Evolutionary conservation across 2,888 invertebrate genomes (phyloP), one percentile per base, ranked within the genome.

Genomic region (Muscina levida): DNA sequence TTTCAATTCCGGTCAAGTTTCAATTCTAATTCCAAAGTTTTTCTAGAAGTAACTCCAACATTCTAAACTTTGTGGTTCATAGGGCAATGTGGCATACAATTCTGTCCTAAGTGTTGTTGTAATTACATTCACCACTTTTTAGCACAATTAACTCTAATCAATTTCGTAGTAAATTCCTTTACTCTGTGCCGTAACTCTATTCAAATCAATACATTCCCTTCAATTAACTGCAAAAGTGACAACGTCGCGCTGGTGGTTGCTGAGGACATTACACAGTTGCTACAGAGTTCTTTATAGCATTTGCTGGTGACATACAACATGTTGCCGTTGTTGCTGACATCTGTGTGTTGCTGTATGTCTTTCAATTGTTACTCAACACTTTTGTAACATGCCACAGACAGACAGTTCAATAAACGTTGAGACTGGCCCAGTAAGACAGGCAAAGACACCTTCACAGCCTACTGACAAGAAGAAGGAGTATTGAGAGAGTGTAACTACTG

Each of bases 341-440:
- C n/a, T n/a, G n/a, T n/a, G 31, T 31, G 48, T 17, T 75, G 71
- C 56, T 51, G 19, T 79, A 68, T 73, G 59, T 77, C 79, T 81
- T 80, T 68, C 65, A 70, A 73, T 67, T 75, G 77, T 84, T 79
- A 73, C 62, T 75, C 83, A 84, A 83, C 72, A 79, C 57, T 78
- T 53, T 80, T 76, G 66, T 81, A 71, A 71, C 56, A 76, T 56
- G 46, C 31, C 72, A 42, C 39, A 72, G 22, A 17, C 74, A 46
- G 39, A 59, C 26, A 56, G 46, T n/a, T n/a, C n/a, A n/a, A n/a
- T n/a, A n/a, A n/a, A 73, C 56, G 56, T 72, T 17, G n/a, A 66
- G 24, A 19, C 68, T 22, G 62, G 67, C 31, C 31, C 56, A 72
- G 67, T 22, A 57, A 74, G 70, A 53, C 62, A 77, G 62, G 57